Conservation (phyloP, 2,113 vertebrate species). For the Mustelus asterias region DNA sequence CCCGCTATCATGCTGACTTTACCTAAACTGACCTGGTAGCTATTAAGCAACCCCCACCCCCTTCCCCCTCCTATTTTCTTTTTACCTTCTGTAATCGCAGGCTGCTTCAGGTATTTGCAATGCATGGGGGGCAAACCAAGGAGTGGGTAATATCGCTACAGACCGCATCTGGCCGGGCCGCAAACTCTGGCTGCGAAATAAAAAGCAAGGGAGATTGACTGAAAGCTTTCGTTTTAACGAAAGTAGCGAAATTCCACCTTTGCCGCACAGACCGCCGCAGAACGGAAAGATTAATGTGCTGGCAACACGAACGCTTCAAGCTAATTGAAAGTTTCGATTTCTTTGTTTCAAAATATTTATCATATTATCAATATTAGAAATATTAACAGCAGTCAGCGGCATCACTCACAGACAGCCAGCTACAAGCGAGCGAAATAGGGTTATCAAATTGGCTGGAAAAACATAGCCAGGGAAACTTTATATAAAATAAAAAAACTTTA, state of each 20-base stretch:
- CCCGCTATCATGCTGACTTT: not conserved
- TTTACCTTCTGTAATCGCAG: not conserved
- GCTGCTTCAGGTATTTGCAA: not conserved
- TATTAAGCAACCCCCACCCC: not conserved
- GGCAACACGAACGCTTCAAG: constrained; percentile 11
- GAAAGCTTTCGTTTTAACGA: not conserved
- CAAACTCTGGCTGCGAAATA: not conserved
- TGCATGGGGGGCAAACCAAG: not conserved
- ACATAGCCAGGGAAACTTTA: not conserved
- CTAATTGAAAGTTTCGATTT: constrained; percentile 35
- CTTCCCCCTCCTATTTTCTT: not conserved
- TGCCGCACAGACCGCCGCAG: not conserved
- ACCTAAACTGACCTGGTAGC: not conserved
- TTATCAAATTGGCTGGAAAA: not conserved
- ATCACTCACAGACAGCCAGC: not conserved
- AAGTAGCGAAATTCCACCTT: constrained; percentile 5
- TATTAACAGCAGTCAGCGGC: not conserved
- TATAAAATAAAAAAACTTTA: not conserved
- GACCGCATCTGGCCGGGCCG: not conserved
- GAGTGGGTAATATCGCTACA: not conserved
- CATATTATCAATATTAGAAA: constrained; percentile 21
- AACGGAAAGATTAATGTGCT: not conserved
- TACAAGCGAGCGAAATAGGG: not conserved
- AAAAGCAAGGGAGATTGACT: not conserved
- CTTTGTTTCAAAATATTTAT: constrained; percentile 26